Evolutionary conservation across 2,113 vertebrate genomes (phyloP), one percentile per base, ranked within the genome.

Genomic region (Propithecus coquereli): DNA sequence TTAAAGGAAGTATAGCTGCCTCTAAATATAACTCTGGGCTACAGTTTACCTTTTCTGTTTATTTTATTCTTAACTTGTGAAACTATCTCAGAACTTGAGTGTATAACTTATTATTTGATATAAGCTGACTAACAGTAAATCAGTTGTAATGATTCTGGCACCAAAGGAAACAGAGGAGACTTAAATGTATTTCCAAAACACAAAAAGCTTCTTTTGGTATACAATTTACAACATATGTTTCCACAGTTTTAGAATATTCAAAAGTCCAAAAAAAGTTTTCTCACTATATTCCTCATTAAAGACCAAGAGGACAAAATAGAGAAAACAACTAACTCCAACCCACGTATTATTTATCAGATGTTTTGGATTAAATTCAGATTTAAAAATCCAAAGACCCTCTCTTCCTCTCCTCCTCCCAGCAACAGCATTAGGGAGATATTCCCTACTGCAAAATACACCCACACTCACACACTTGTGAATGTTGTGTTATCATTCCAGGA

Each of bases 51-150:
- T 94, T 88, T 45, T 5, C 68, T 97, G 87, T 90, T 90, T 96
- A 80, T 90, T 88, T 97, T 96, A 82, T 76, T 94, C 84, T 82
- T 96, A 85, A 66, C 77, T 92, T 68, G 81, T 8, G 80, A 97
- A 97, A 98, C 59, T 97, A 97, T 88, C 57, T 34, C 59, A 95
- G 90, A 71, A 97, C 91, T 85, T 95, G 90, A 91, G 54, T 95
- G 68, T 97, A 95, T 87, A 96, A 94, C 37, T 83, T 25, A 25
- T 59, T 76, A 82, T 92, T 95, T 94, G 94, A 92, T 92, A 97
- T 96, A 61, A 88, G 40, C 89, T 87, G 83, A 95, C 68, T 80
- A 32, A 23, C 92, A 98, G 88, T 0, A 1, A 96, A 95, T 94
- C 37, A 66, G 96, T 95, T 97, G 91, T 97, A 97, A 96, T 68